Conservation (phyloP, 2,797 vertebrate species). For the Limosa lapponica region DNA sequence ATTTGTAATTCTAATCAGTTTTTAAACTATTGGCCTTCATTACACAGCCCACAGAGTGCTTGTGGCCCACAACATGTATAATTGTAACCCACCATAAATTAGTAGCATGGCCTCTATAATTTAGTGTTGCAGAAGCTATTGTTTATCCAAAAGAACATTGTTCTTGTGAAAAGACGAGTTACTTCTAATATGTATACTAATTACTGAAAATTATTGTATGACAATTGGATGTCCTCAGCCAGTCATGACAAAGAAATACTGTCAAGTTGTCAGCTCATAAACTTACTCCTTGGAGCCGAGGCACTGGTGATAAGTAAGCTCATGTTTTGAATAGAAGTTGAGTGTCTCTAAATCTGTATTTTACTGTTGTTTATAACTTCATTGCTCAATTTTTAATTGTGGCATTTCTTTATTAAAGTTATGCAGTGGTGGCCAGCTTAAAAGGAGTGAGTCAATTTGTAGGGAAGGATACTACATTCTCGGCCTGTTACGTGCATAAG, state of each 20-base stretch:
- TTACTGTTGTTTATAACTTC: not conserved
- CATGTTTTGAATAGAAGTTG: slow-evolving; percentile 13
- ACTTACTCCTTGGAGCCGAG: slow-evolving; percentile 32
- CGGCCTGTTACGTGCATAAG: rapidly evolving
- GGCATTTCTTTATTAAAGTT: not conserved
- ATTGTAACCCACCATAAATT: slow-evolving; percentile 70
- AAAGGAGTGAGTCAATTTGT: not conserved
- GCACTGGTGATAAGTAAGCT: not conserved
- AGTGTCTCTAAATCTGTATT: not conserved
- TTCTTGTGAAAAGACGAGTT: slow-evolving; percentile 67
- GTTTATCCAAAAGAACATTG: slow-evolving; percentile 70
- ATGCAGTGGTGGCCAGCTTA: not conserved
- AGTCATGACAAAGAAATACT: slow-evolving; percentile 66
- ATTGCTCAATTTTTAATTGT: not conserved
- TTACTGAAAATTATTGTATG: slow-evolving; percentile 70
- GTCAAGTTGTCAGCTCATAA: slow-evolving; percentile 61
- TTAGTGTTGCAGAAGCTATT: slow-evolving; percentile 64
- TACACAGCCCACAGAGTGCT: slow-evolving; percentile 68
- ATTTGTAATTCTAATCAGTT: slow-evolving; percentile 73
- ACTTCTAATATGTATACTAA: slow-evolving; percentile 64
- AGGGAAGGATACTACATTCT: not conserved
- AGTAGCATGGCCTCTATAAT: slow-evolving; percentile 62
- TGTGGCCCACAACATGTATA: slow-evolving; percentile 72
- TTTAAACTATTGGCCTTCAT: slow-evolving; percentile 71
- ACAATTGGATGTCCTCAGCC: slow-evolving; percentile 60